Base-by-base conservation (phyloP, 2,888 invertebrate genomes). In the Parnassius orleans region DNA sequence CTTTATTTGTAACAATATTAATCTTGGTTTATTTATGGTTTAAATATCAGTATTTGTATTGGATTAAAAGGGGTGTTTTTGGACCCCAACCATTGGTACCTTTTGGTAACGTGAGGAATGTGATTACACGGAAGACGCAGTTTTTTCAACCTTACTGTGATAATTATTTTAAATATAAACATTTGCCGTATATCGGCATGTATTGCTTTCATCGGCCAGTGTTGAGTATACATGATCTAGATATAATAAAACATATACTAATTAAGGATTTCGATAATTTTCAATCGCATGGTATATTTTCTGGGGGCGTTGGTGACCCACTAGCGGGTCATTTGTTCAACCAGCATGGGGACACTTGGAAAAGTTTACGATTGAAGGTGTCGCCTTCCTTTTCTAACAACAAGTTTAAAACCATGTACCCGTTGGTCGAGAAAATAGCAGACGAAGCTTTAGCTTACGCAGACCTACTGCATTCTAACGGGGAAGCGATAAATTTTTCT, bases 321-420 rank as follows among this genome's bases (percentile, higher is more conserved):
- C 69, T 95, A 47, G 92, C 94, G 9, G 93, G 90, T 0, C 93
- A 93, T 77, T 77, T 95, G 7, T 94, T 95, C 70, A 88, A 93
- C 63, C 75, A 93, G 52, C 86, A 88, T 54, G 94, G 93, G 0
- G 82, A 91, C 10, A 86, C 92, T 57, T 95, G 95, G 95, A 94
- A 92, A 72, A 89, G 85, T 55, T 78, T 95, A 41, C 87, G 95
- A 14, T 69, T 90, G 0, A 94, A 94, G 70, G 80, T 95, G 72
- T 92, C 95, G 0, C 94, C 95, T 0, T 92, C 94, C 0, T 95
- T 95, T 74, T 93, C 95, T 0, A 92, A 94, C 0, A 94, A 93
- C 9, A 95, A 95, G 79, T 79, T 95, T 55, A 95, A 94, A 76
- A 90, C 82, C 2, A 94, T 95, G 93, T 94, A 94, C 69, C 86